phyloP scores from a whole-genome alignment of 1,140 invertebrate genomes.

The Lepeophtheirus salmonis region DNA sequence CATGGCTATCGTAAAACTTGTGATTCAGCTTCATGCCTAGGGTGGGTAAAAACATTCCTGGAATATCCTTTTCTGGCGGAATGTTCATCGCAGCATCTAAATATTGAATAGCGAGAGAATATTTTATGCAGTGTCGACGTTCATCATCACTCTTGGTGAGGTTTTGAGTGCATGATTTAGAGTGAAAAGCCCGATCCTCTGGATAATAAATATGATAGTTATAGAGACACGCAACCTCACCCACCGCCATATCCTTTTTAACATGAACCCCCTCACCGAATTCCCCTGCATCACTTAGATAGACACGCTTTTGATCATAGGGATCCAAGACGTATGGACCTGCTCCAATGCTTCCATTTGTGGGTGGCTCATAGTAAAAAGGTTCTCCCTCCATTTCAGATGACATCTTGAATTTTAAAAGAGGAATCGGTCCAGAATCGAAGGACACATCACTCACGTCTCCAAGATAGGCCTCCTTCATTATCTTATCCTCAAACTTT shows the following conservation, averaged over 20 bases:
- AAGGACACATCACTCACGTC: neutral
- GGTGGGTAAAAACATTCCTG: neutral
- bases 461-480: neutral
- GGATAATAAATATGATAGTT: neutral
- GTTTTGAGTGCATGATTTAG: neutral
- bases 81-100: neutral
- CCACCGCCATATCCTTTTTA: neutral
- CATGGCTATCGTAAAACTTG: neutral
- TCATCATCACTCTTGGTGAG: neutral
- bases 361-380: conserved; percentile 4
- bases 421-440: neutral
- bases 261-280: neutral
- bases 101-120: neutral
- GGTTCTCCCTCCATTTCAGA: neutral
- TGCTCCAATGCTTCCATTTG: conserved; percentile 7
- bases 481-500: conserved; percentile 6
- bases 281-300: neutral
- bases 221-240: neutral
- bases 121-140: conserved; percentile 6
- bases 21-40: conserved; percentile 9
- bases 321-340: neutral
- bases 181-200: neutral
- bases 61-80: conserved; percentile 6
- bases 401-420: neutral
- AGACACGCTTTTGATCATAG: conserved; percentile 2